phyloP scores from a whole-genome alignment of 2,797 vertebrate species.

The Takifugu rubripes region DNA sequence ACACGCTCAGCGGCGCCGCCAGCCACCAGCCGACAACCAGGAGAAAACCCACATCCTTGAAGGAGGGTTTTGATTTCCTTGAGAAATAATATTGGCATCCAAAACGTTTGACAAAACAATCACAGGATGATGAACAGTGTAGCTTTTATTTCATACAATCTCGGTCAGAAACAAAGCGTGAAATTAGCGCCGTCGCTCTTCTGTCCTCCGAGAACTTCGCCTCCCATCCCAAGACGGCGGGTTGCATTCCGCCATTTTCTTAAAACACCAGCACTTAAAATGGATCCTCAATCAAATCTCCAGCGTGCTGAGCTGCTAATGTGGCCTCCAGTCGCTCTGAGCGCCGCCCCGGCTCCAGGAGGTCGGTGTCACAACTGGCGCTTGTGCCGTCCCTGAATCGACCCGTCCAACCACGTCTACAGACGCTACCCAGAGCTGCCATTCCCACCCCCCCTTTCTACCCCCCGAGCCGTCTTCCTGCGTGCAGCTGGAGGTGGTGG shows the following conservation, averaged over 20 bases:
- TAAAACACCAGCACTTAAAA: slow-evolving; percentile 29
- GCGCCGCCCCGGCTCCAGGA: slow-evolving; percentile 20
- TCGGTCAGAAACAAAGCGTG: neutral
- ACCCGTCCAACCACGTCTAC: slow-evolving; percentile 32
- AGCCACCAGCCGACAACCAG: neutral
- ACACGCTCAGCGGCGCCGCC: neutral
- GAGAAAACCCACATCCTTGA: too few species aligned
- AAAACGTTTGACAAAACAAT: too few species aligned
- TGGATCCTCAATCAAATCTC: slow-evolving; percentile 32
- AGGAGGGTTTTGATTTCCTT: too few species aligned
- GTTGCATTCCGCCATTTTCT: slow-evolving; percentile 28
- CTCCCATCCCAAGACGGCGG: slow-evolving; percentile 10
- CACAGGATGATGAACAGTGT: too few species aligned
- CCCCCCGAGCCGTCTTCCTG: slow-evolving; percentile 37
- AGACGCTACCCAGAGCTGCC: slow-evolving; percentile 28
- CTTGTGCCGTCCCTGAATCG: slow-evolving; percentile 46
- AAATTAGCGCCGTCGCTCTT: neutral
- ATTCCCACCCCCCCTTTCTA: slow-evolving; percentile 30
- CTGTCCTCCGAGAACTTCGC: slow-evolving; percentile 11
- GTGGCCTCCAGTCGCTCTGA: slow-evolving; percentile 19
- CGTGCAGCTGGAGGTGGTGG: slow-evolving; percentile 63
- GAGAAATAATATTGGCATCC: too few species aligned
- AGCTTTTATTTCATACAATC: neutral
- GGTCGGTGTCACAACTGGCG: slow-evolving; percentile 33
- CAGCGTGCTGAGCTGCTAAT: slow-evolving; percentile 22